phyloP scores from a whole-genome alignment of 2,797 vertebrate species.

The Pangasius mekongensis region DNA sequence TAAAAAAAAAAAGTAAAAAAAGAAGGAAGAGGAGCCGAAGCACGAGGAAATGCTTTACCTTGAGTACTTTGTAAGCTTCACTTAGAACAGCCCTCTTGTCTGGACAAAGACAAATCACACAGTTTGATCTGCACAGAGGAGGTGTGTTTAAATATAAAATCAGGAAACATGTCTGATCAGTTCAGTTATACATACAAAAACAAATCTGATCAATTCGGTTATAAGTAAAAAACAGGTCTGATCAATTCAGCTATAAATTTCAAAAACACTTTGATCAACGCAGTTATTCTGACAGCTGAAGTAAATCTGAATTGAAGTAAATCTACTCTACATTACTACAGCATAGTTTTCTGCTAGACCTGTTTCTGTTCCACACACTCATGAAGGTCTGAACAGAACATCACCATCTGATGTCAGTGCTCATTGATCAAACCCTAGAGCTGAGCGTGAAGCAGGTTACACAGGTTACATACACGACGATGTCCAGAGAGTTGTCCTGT shows the following conservation, averaged over 20 bases:
- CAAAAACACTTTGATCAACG: background rate
- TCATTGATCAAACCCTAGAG: too few relatives aligned
- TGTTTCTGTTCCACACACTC: background rate
- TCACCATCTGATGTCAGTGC: too few relatives aligned
- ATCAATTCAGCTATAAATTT: background rate
- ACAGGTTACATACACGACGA: conserved; percentile 70
- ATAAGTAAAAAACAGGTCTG: background rate
- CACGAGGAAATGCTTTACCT: conserved; percentile 60
- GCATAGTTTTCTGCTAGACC: background rate
- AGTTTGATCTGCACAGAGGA: conserved; percentile 72
- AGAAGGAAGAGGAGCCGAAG: background rate
- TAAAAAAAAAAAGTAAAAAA: background rate
- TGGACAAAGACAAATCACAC: conserved; percentile 78
- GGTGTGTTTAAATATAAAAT: background rate
- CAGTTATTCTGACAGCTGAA: background rate
- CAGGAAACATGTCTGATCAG: background rate
- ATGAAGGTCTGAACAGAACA: background rate
- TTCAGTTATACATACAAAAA: background rate
- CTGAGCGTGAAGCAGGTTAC: background rate
- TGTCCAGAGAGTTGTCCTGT: conserved; percentile 68
- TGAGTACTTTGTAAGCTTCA: conserved; percentile 71
- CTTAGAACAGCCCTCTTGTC: conserved; percentile 75
- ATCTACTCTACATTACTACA: background rate
- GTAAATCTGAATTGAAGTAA: too few relatives aligned
- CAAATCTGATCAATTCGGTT: background rate